These are phyloP conservation scores for Heliconius aoede DNA, from an alignment of 2,888 invertebrate genomes.

Conservation along the genomic window DNA sequence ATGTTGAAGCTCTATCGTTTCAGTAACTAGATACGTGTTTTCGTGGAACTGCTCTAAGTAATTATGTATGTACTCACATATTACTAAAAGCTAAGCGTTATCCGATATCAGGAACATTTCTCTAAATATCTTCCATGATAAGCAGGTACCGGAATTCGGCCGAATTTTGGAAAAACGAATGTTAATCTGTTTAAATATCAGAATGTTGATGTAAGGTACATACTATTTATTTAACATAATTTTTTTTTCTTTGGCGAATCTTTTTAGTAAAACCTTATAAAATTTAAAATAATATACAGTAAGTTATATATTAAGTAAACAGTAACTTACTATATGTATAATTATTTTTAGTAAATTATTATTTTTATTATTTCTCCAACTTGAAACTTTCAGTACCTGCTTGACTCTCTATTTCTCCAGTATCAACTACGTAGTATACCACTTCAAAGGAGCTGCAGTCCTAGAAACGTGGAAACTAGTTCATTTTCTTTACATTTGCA, in stretches of 20 bases:
- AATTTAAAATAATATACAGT: too few relatives aligned
- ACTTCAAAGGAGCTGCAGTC: constrained; percentile 66
- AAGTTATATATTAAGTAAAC: too few relatives aligned
- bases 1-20: not conserved
- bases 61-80: constrained; percentile 23
- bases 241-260: too few relatives aligned
- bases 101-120: constrained; percentile 39
- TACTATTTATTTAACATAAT: too few relatives aligned
- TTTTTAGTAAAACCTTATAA: too few relatives aligned
- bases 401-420: constrained; percentile 77
- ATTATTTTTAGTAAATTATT: too few relatives aligned
- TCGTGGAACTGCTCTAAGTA: constrained; percentile 24
- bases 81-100: constrained; percentile 45
- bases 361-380: constrained; percentile 67
- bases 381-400: constrained; percentile 68
- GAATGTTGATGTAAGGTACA: too few relatives aligned
- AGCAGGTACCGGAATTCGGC: constrained; percentile 6
- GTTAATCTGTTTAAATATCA: not conserved
- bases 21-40: constrained; percentile 23
- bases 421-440: constrained; percentile 57
- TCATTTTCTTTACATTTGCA: constrained; percentile 49
- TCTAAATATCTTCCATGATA: constrained; percentile 3
- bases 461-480: constrained; percentile 72
- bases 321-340: too few relatives aligned
- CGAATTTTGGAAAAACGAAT: not conserved